Percentiles rank a stretch among this genome's conserved stretches.
Evolutionary conservation across 2,113 vertebrate genomes (phyloP).

Genomic region (Hirundichthys speculiger): DNA sequence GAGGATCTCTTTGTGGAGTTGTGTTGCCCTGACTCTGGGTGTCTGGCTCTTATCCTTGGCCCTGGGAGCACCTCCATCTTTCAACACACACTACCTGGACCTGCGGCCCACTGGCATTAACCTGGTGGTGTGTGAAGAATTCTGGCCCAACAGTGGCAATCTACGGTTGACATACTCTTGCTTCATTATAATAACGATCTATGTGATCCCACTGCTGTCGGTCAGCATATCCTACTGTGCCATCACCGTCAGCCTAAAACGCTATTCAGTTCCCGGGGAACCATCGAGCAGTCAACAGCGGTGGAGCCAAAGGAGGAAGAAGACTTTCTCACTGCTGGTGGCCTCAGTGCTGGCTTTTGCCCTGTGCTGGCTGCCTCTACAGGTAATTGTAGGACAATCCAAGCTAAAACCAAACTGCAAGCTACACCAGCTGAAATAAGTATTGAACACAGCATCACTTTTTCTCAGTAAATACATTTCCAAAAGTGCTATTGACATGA

Average conservation of each 20-base stretch:
- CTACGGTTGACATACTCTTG: slow-evolving; percentile 81
- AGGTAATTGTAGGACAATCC: slow-evolving; percentile 54
- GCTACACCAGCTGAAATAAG: too few species aligned
- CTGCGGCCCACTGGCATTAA: slow-evolving; percentile 75
- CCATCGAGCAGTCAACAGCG: slow-evolving; percentile 64
- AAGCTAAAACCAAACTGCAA: not conserved
- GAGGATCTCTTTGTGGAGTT: slow-evolving; percentile 76
- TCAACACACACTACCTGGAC: slow-evolving; percentile 78
- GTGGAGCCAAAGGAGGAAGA: slow-evolving; percentile 79
- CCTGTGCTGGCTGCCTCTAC: slow-evolving; percentile 83
- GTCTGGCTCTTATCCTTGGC: slow-evolving; percentile 80
- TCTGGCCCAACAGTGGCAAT: slow-evolving; percentile 75
- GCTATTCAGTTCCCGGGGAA: slow-evolving; percentile 75
- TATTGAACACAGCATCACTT: too few species aligned
- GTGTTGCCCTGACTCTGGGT: slow-evolving; percentile 68
- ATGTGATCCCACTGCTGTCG: slow-evolving; percentile 83
- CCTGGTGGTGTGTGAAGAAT: slow-evolving; percentile 83
- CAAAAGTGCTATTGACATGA: too few species aligned
- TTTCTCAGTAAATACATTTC: too few species aligned
- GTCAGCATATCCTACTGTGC: slow-evolving; percentile 83
- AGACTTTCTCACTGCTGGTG: slow-evolving; percentile 80
- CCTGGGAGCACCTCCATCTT: slow-evolving; percentile 76
- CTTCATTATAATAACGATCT: slow-evolving; percentile 78
- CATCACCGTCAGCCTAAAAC: slow-evolving; percentile 77
- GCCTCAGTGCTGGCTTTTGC: slow-evolving; percentile 82